Evolutionary conservation across 2,888 invertebrate species (phyloP), one percentile per base, ranked within the genome.

Genomic region (Gasteruption jaculator): DNA sequence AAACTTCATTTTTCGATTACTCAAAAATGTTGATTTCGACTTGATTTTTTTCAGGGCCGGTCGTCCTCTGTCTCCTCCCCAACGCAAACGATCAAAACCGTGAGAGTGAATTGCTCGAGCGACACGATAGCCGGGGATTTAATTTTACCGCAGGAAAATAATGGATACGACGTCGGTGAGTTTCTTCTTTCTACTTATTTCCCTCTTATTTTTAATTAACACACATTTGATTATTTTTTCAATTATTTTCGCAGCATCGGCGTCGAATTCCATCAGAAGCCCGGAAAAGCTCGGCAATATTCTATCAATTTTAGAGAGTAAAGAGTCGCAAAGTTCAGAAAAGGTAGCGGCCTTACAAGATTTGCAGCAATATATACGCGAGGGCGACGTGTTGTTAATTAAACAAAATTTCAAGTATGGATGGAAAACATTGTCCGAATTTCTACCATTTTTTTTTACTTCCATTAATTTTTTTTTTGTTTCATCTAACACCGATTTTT

Each of bases 11-110:
- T 10, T 3, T 32, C 19, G 32, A 32, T 32, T 16, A 7, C 7
- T 18, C 12, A 6, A 7, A 32, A 32, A 32, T 18, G 5, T 30
- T 4, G 20, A 32, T 14, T n/a, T n/a, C 15, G 4, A 33, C 8
- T 36, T 31, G 22, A 12, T 31, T 15, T 20, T 43, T 46, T 36
- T 39, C 30, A 71, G 70, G 72, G 72, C 21, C 67, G 70, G 35
- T 71, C 72, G 15, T 72, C 71, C n/a, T 70, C 71, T 5, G 65
- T 72, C 30, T 71, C 71, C 5, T 72, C 73, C 21, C 71, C 72
- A 8, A 71, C 70, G 4, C 71, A 72, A 44, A 56, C 58, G 12
- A 65, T 61, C 16, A 59, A 58, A 26, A 65, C 58, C 32, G 56
- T 61, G 10, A 57, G 61, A 15, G 64, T 68, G 3, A 71, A 71